Base-by-base conservation (phyloP, 2,113 vertebrate species). In the Ammodytes marinus region DNA sequence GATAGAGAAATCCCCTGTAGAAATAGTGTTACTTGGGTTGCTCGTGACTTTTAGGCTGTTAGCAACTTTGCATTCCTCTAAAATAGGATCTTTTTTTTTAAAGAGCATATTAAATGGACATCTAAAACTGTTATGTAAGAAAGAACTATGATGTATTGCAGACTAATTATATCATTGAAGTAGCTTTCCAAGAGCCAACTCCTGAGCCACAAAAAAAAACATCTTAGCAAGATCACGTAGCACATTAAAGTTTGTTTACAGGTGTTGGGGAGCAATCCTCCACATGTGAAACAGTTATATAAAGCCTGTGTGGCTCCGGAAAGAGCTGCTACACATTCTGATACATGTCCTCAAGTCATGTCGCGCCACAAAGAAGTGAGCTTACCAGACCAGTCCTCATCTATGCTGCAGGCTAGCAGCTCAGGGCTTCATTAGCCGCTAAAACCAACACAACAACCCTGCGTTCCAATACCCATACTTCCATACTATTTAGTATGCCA, bases 231-330 rank as follows among this genome's bases (percentile, higher is more conserved):
- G 27, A 27, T 27, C 27, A 27, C 27, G 27, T 27, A 27, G 39
- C 65, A 67, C 13, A 67, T 14, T 10, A 68, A 68, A 68, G 65
- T 52, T 13, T n/a, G 8, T 52, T 9, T 39, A 15, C 45, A 66
- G 39, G 5, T 52, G 6, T 53, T 53, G 6, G 50, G 4, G 50
- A 53, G 52, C 6, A 14, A 15, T n/a, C 5, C 50, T 53, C 14
- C 50, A 53, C 5, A n/a, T 50, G 49, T 13, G 49, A 50, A 50
- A 14, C 27, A 27, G 27, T 27, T 27, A 27, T 27, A 27, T 27
- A 49, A 50, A 14, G 50, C n/a, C 61, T 7, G 19, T 27, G 27
- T 27, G 27, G 27, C 27, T 27, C 27, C 27, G 27, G 27, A 27
- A 27, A 27, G 27, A 27, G 27, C 27, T 27, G 27, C 27, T 27